A percentile compares a stretch with the other conserved stretches of the same genome.
Evolutionary conservation across 2,113 vertebrate genomes (phyloP).

Genomic region (Chlamydotis undulata): DNA sequence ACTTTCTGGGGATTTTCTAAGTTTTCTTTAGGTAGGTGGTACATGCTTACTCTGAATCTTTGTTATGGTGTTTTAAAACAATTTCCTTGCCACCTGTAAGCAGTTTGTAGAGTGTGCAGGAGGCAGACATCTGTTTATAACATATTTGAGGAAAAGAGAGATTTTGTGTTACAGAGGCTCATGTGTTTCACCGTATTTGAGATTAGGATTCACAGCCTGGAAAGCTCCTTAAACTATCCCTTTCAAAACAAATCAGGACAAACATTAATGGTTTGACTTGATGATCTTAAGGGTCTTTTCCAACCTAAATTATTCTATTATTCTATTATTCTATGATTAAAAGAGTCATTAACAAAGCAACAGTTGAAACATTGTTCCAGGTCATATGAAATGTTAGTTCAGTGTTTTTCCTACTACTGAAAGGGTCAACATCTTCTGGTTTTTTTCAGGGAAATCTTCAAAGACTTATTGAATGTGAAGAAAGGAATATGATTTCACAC

Average conservation of each 20-base stretch:
- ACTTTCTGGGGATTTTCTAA: neutral
- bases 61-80: neutral
- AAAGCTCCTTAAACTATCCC: neutral
- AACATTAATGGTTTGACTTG: neutral
- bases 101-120: neutral
- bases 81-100: conserved; percentile 41
- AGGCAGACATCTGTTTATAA: conserved; percentile 21
- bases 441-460: neutral
- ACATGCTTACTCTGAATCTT: neutral
- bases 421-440: neutral
- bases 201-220: neutral
- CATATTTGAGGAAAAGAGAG: neutral
- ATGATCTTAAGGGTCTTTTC: neutral
- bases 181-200: neutral
- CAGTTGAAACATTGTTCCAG: neutral
- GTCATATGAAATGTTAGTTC: neutral
- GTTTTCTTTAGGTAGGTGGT: neutral
- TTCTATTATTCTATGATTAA: neutral
- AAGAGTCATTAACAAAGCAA: neutral
- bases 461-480: neutral
- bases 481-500: neutral
- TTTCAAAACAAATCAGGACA: neutral
- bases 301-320: neutral
- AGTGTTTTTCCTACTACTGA: neutral
- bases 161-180: neutral